Evolutionary conservation across 2,113 vertebrate genomes (phyloP).

Genomic region (Mobula birostris): DNA sequence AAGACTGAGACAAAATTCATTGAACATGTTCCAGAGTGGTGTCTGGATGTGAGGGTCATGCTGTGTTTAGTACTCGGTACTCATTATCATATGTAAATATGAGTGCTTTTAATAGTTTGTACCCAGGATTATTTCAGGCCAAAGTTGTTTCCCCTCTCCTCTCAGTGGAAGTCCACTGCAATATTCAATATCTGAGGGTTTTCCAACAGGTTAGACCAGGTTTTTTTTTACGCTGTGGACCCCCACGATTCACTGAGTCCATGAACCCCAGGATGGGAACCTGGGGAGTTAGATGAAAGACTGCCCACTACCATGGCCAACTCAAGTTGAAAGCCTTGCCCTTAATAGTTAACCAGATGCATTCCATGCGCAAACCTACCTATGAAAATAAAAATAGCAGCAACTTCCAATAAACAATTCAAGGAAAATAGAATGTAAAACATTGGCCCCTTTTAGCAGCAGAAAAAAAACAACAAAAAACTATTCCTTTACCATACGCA

Average conservation of each 20-base stretch:
- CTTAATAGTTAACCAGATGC: not conserved
- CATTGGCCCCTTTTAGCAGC: constrained; percentile 20
- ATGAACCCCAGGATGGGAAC: too few species aligned
- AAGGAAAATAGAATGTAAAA: not conserved
- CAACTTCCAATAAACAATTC: not conserved
- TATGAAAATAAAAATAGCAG: constrained; percentile 35
- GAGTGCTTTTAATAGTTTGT: not conserved
- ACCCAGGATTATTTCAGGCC: not conserved
- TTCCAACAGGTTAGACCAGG: not conserved
- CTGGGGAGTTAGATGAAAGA: too few species aligned
- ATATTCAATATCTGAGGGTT: not conserved
- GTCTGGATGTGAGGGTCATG: too few species aligned
- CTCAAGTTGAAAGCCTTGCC: not conserved
- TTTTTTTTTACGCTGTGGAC: too few species aligned
- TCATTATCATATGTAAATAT: not conserved
- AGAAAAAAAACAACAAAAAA: not conserved
- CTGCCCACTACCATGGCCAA: not conserved
- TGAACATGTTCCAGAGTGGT: not conserved
- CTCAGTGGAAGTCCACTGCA: not conserved
- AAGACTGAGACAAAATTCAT: not conserved
- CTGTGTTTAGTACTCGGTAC: not conserved
- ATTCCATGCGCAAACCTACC: not conserved
- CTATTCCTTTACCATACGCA: not conserved
- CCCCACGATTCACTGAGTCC: too few species aligned
- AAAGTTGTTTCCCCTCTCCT: not conserved